These are phyloP conservation scores for Falco berigora DNA, from an alignment of 2,797 vertebrate genomes.

Conservation along the genomic window DNA sequence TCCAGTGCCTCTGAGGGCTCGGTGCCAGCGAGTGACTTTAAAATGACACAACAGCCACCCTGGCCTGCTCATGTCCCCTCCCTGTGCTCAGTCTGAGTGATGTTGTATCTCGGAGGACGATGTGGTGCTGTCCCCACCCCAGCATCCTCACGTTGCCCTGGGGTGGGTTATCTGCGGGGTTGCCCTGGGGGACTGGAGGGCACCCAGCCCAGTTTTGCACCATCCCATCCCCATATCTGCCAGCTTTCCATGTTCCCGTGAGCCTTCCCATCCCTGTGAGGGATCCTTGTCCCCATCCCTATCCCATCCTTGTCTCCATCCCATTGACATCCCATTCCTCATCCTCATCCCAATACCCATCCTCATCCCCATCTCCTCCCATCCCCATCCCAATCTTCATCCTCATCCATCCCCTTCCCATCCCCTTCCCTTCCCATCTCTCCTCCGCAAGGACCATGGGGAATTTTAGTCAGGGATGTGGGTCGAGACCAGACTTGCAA, in stretches of 20 bases:
- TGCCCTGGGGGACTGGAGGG: neutral
- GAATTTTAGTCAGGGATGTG: neutral
- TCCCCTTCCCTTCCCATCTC: neutral
- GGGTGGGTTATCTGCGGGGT: fast-evolving
- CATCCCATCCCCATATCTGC: neutral
- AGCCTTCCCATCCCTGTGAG: neutral
- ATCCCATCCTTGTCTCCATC: no score
- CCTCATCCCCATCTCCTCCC: no score
- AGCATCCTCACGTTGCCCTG: neutral
- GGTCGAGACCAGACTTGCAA: neutral
- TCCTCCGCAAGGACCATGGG: neutral
- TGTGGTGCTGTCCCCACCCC: neutral
- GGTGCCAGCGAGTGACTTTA: neutral
- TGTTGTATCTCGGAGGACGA: fast-evolving
- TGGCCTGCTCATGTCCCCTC: neutral
- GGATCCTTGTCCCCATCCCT: neutral
- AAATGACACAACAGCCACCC: neutral
- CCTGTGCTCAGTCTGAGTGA: fast-evolving
- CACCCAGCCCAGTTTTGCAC: neutral
- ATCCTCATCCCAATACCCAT: no score
- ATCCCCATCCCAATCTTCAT: neutral
- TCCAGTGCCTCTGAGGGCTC: neutral
- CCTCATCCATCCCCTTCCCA: neutral
- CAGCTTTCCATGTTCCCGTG: neutral
- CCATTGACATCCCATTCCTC: no score